These are phyloP conservation scores for Linnaemya vulpina DNA, from an alignment of 2,888 invertebrate species.

Conservation along the genomic window DNA sequence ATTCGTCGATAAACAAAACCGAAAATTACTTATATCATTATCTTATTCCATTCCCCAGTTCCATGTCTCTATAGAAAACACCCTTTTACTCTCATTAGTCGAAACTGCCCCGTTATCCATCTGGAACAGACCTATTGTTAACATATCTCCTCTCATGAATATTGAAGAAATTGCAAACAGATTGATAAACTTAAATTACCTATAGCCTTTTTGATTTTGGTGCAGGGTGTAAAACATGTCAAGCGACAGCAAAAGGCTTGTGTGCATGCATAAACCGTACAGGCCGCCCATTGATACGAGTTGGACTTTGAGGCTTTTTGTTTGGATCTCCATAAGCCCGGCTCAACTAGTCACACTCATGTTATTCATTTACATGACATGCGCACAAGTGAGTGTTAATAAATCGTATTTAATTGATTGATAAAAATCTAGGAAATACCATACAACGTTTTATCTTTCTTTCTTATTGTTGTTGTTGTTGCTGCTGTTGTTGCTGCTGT, in stretches of 20 bases:
- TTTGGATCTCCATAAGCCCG: neutral
- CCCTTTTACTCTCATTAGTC: too few species aligned
- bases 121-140: too few species aligned
- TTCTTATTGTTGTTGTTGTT: slow-evolving; percentile 11
- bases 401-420: slow-evolving; percentile 76
- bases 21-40: too few species aligned
- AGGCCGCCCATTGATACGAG: neutral
- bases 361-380: slow-evolving; percentile 64
- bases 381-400: slow-evolving; percentile 71
- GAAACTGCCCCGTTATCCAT: too few species aligned
- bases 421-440: slow-evolving; percentile 72
- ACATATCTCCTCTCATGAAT: too few species aligned
- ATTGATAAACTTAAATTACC: neutral
- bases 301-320: slow-evolving; percentile 15
- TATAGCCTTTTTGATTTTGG: neutral
- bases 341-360: slow-evolving; percentile 4
- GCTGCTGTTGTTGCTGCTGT: neutral
- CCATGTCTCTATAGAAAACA: too few species aligned
- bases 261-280: neutral
- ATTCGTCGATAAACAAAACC: too few species aligned
- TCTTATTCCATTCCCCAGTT: too few species aligned
- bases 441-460: slow-evolving; percentile 26
- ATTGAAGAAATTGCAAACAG: too few species aligned
- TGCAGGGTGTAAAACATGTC: slow-evolving; percentile 14
- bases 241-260: slow-evolving; percentile 9